Percentiles rank a stretch among this genome's conserved stretches.
These are phyloP conservation scores for Cremastinae sp. DNA, from an alignment of 2,888 invertebrate genomes.

Conservation along the genomic window DNA sequence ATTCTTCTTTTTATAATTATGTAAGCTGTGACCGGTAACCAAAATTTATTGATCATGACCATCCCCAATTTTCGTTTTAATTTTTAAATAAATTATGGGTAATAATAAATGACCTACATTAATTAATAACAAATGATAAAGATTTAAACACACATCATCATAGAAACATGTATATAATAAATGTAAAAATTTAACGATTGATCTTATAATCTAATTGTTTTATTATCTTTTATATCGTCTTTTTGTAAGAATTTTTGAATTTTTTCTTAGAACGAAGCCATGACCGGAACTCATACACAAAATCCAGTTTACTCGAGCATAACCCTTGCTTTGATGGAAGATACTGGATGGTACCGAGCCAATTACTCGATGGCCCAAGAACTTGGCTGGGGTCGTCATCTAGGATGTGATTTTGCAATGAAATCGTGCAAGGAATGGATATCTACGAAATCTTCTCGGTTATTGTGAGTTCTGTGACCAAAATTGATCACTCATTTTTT, in stretches of 20 bases:
- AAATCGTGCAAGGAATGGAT: conserved; percentile 99
- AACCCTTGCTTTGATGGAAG: conserved; percentile 97
- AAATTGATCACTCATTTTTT: no score
- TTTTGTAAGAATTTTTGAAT: not conserved
- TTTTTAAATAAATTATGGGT: no score
- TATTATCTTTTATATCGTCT: not conserved
- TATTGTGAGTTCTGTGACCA: conserved; percentile 71
- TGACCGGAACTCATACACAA: conserved; percentile 99
- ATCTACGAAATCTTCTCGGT: conserved; percentile 83
- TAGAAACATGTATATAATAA: no score
- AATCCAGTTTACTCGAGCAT: conserved; percentile 97
- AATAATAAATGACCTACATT: no score
- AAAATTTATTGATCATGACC: no score
- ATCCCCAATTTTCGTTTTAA: no score
- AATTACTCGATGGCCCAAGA: conserved; percentile 94
- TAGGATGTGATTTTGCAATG: conserved; percentile 97
- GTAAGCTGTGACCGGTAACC: no score
- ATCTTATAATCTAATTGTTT: no score
- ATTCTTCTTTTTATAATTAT: no score
- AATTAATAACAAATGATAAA: no score
- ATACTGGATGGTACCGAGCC: conserved; percentile 98
- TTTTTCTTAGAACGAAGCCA: conserved; percentile 93
- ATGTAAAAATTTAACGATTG: no score
- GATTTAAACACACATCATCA: no score
- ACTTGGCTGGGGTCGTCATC: conserved; percentile 93